Base-by-base conservation (phyloP, 2,113 vertebrate species). In the Corvus cornix region DNA sequence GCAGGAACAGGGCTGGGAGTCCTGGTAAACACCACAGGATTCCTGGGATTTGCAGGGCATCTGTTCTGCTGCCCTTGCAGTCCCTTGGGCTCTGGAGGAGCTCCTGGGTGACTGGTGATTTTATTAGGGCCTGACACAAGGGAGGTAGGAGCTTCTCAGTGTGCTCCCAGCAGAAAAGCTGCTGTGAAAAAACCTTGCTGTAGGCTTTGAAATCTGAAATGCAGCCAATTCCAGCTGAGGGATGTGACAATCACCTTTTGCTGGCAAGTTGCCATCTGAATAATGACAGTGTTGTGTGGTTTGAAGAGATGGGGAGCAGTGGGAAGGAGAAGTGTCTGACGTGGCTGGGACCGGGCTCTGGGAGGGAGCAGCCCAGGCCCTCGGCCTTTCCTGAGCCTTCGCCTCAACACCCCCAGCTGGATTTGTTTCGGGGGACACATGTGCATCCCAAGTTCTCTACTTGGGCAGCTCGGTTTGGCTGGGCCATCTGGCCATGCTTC, bases 1-100 rank as follows among this genome's bases (percentile, higher is more conserved):
- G 84, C 93, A 93, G 66, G 62, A 88, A 16, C 83, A 85, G 78
- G 68, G 49, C 68, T 69, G 60, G 44, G 89, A 72, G 89, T 83
- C 94, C 70, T 70, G 81, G 93, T 89, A 80, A 97, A 90, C 76
- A 95, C 84, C 96, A 62, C 35, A 92, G 87, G 81, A 87, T 92
- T 94, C 91, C 96, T 96, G 95, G 91, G 91, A 91, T 97, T 84
- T 62, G 68, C 84, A 95, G 94, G 94, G 79, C 67, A 27, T 75
- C 94, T 96, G 94, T 93, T 97, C 51, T 81, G 76, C 78, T 93
- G 87, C 64, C 91, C 89, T 90, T 80, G 80, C 43, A 41, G 87
- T 84, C 80, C 92, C 88, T 91, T 67, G 17, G 35, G 68, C n/a
- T 92, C 96, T 93, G 91, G 75, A 87, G 89, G 76, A 84, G 94